phyloP scores from a whole-genome alignment of 2,113 vertebrate species.

The Paralichthys olivaceus region DNA sequence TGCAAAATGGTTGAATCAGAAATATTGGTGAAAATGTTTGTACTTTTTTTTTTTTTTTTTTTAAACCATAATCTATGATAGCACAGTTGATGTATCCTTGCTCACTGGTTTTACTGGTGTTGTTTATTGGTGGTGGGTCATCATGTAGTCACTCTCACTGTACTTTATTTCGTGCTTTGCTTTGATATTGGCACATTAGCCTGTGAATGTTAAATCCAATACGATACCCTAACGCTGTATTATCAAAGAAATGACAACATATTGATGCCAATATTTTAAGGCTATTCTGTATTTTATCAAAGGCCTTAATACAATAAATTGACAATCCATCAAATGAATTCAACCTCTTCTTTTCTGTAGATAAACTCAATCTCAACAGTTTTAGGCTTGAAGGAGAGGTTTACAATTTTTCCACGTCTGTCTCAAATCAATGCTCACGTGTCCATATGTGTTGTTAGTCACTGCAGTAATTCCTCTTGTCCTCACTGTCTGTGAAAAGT shows the following conservation, averaged over 20 bases:
- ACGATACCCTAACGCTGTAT: slow-evolving; percentile 10
- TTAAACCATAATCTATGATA: neutral
- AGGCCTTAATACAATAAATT: slow-evolving; percentile 73
- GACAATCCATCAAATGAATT: slow-evolving; percentile 15
- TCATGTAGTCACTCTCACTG: slow-evolving; percentile 25
- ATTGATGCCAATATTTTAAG: slow-evolving; percentile 56
- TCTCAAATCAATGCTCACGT: no score
- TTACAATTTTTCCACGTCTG: neutral
- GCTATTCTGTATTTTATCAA: slow-evolving; percentile 56
- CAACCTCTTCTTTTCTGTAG: neutral
- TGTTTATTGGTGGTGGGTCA: slow-evolving; percentile 63
- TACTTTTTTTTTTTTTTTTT: neutral
- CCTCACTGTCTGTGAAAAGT: no score
- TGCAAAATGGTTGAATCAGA: neutral
- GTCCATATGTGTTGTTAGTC: neutral
- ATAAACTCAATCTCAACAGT: neutral
- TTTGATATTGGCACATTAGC: slow-evolving; percentile 27
- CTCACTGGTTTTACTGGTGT: slow-evolving; percentile 32
- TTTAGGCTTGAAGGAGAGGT: neutral
- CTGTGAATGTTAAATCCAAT: slow-evolving; percentile 12
- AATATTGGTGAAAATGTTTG: slow-evolving; percentile 4
- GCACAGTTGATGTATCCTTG: slow-evolving; percentile 18
- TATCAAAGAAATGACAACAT: slow-evolving; percentile 12
- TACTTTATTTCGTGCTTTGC: slow-evolving; percentile 17
- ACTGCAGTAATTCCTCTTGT: neutral